Base-by-base conservation (phyloP, 1,140 invertebrate genomes). In the Drepana arcuata region DNA sequence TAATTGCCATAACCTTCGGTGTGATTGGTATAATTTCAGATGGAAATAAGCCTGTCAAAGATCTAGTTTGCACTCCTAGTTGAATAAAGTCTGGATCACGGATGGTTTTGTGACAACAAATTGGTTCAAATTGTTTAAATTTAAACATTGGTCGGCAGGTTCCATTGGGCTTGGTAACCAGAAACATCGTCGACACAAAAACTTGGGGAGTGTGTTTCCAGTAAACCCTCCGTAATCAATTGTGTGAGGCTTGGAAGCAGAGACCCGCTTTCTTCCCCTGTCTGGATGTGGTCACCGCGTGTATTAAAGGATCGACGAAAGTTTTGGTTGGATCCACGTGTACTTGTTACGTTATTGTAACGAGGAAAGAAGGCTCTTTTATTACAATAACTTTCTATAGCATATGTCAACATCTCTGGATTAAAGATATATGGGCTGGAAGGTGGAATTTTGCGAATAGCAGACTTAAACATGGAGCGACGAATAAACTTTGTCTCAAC, bases 21-120 rank as follows among this genome's bases (percentile, higher is more conserved):
- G 41, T 3, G 14, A 7, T 9, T 24, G 11, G 3, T 24, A 14
- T 2, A 56, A 26, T 12, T 48, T 48, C 7, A 53, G n/a, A 41
- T 85, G 53, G 53, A 86, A 87, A 39, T 77, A 53, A 1, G 35
- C 50, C 14, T 53, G 47, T 16, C 50, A 49, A 13, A 47, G 34
- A 24, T 54, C 34, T 9, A 54, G 11, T 31, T 47, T 54, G 34
- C 28, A 34, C 37, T 32, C 15, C 32, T 12, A 51, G 30, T 56
- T 40, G 59, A 1, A 71, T 30, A 29, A 66, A 68, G 0, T 51
- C 50, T 41, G 54, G 53, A 24, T 64, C 41, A 9, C 42, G 34
- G 12, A 67, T 29, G 34, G 50, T 39, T 3, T 24, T n/a, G 41
- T 68, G 5, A 67, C 24, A 11, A 30, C n/a, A n/a, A n/a, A n/a